Base-by-base conservation (phyloP, 1,140 invertebrate species). In the Mactra quadrangularis region DNA sequence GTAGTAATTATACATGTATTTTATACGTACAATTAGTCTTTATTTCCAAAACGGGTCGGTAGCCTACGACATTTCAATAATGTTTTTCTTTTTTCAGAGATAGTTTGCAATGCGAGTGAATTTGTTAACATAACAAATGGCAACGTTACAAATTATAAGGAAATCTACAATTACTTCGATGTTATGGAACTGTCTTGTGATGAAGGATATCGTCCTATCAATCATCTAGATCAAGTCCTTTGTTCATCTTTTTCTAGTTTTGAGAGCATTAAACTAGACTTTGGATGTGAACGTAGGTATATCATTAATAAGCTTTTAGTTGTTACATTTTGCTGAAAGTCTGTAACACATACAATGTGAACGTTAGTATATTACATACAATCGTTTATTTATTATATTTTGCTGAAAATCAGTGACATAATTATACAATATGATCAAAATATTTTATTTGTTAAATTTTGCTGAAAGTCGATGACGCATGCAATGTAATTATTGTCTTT, bases 261-360 rank as follows among this genome's bases (percentile, higher is more conserved):
- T 25, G 13, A 55, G 22, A 2, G n/a, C 3, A 0, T 15, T 25
- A 22, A 38, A 22, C 17, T 9, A 0, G 13, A 55, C 1, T 72
- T 57, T 19, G 53, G 53, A 19, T 72, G 53, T 19, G 53, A 55
- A 29, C 70, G 70, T 55, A 57, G 27, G 70, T 72, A 29, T 13
- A 11, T 38, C 6, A 27, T n/a, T n/a, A n/a, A n/a, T n/a, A n/a
- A n/a, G n/a, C n/a, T n/a, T n/a, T n/a, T n/a, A n/a, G n/a, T n/a
- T n/a, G n/a, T n/a, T n/a, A n/a, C n/a, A n/a, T n/a, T n/a, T n/a
- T n/a, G n/a, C n/a, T n/a, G n/a, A n/a, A n/a, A n/a, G n/a, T n/a
- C n/a, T n/a, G 25, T 62, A 33, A 9, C 9, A 33, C 17, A 15
- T 62, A 7, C 3, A 62, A 7, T 3, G 13, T 33, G 3, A 62